A percentile compares a stretch with the other conserved stretches of the same genome.
phyloP scores from a whole-genome alignment of 2,888 invertebrate species.

The Holacanthella duospinosa region DNA sequence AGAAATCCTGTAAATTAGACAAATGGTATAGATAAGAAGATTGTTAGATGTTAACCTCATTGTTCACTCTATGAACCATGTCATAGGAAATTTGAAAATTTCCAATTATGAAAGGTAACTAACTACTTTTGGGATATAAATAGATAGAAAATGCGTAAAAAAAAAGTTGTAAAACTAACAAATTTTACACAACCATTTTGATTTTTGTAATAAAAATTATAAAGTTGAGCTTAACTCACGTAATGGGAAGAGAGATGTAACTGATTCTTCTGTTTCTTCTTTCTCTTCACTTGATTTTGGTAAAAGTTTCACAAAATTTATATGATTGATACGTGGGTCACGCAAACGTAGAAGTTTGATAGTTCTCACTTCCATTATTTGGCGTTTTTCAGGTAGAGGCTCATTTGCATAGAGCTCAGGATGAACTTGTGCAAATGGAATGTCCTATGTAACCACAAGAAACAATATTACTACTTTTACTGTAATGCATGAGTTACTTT shows the following conservation, averaged over 20 bases:
- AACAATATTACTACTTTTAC: too few relatives aligned
- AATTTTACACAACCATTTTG: not conserved
- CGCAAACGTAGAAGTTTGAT: constrained; percentile 10
- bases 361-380: constrained; percentile 4
- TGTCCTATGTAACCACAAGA: too few relatives aligned
- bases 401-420: constrained; percentile 12
- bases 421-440: constrained; percentile 10
- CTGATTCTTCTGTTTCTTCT: not conserved
- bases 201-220: not conserved
- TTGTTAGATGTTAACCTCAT: too few relatives aligned
- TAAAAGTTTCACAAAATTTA: constrained; percentile 4
- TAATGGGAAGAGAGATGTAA: not conserved
- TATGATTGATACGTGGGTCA: constrained; percentile 14
- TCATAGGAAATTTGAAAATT: too few relatives aligned
- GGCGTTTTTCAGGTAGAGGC: constrained; percentile 4
- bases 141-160: not conserved
- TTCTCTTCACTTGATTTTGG: constrained; percentile 8
- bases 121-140: too few relatives aligned
- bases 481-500: not conserved
- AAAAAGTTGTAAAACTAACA: not conserved
- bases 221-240: not conserved
- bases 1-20: not conserved
- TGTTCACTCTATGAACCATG: too few relatives aligned
- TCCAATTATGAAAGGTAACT: too few relatives aligned
- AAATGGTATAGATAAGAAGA: too few relatives aligned